Evolutionary conservation across 2,113 vertebrate species (phyloP).

Genomic region (Crotophaga sulcirostris): DNA sequence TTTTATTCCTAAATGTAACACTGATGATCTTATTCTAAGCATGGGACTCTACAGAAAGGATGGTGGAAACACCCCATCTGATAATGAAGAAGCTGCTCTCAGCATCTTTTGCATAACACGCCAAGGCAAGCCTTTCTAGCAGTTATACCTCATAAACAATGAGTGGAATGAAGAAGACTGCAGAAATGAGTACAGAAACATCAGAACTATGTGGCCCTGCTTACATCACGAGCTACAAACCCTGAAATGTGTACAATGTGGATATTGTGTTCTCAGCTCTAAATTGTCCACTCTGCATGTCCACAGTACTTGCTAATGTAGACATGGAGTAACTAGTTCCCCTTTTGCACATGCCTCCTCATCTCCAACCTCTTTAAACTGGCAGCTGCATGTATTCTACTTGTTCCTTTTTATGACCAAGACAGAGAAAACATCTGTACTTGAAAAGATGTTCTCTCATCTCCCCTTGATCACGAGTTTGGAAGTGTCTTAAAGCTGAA

Average conservation of each 20-base stretch:
- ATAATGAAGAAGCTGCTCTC: not conserved
- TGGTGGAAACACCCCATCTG: not conserved
- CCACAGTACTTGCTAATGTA: not conserved
- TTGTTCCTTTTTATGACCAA: not conserved
- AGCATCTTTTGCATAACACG: not conserved
- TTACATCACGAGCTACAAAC: not conserved
- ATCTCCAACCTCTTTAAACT: not conserved
- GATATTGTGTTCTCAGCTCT: not conserved
- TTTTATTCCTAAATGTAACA: not conserved
- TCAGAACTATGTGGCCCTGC: not conserved
- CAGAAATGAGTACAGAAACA: not conserved
- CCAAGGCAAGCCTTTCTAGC: not conserved
- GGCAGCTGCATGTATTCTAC: not conserved
- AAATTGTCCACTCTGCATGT: not conserved
- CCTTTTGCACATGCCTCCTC: not conserved
- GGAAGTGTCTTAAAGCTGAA: not conserved
- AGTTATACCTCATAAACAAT: not conserved
- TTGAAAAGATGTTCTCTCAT: not conserved
- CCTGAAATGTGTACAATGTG: rapidly evolving
- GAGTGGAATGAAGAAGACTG: not conserved
- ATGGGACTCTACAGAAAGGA: not conserved
- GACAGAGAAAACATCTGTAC: not conserved
- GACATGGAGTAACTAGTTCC: not conserved
- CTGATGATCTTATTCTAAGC: not conserved
- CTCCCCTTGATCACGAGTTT: not conserved